Base-by-base conservation (phyloP, 2,888 invertebrate species). In the Tineola bisselliella region DNA sequence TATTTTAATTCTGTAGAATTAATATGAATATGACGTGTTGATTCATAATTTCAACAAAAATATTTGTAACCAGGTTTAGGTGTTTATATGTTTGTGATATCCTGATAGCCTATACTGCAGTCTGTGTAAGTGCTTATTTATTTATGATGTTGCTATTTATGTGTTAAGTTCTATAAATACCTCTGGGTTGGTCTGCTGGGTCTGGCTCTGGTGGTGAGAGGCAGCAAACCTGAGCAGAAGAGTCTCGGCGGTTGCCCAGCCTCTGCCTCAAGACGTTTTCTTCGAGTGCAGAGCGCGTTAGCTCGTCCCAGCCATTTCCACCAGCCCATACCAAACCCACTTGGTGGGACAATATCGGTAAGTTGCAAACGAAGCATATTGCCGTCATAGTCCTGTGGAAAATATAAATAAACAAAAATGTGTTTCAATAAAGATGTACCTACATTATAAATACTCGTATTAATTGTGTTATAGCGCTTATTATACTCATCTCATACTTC, bases 331-430 rank as follows among this genome's bases (percentile, higher is more conserved):
- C 93, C 81, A 96, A 87, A 59, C 95, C 96, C 74, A 96, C 95
- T 90, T 97, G 97, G 87, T 97, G 96, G 67, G 94, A 95, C 81
- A 96, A 90, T 79, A 97, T 96, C 71, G 97, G 96, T 76, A 96
- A 90, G 87, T 97, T 96, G 93, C 97, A 97, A 72, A 97, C 96
- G 89, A 97, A 97, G 89, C 97, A 97, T 89, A 95, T 93, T 80
- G 95, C 93, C 76, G 95, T 94, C 95, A 95, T 95, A 79, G 93
- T 95, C 92, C 95, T 95, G 91, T 66, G 2, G n/a, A 48, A 48
- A 48, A 48, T 8, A 38, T n/a, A 2, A 25, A 25, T 25, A 38
- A 3, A 10, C 10, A 6, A 38, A 38, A 38, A 38, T 38, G 3
- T 38, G 10, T n/a, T 38, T 38, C 10, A 31, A 31, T 31, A n/a